Base-by-base conservation (phyloP, 2,888 invertebrate species). In the Frankliniella fusca region DNA sequence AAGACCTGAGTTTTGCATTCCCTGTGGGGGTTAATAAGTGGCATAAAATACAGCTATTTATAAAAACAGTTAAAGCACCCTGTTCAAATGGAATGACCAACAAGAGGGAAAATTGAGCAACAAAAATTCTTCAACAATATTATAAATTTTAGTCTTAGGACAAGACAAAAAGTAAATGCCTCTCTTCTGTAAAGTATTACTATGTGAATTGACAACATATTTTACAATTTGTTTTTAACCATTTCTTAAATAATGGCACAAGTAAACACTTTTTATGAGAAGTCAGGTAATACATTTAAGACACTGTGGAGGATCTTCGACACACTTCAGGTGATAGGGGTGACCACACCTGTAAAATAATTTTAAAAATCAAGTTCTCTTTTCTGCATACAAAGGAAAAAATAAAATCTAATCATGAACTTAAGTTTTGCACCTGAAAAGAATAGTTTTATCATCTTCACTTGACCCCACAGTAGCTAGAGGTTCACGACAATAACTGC, bases 261-360 rank as follows among this genome's bases (percentile, higher is more conserved):
- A 8, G 0, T 0, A 70, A 70, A 76, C 27, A 76, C 0, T 54
- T 54, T 10, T 5, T 15, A 54, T 10, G 12, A 70, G 70, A 23
- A 76, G 23, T 76, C 27, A 76, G 27, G 11, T 76, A 76, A 27
- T 27, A 76, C 85, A 85, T 50, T 84, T 83, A 28, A 84, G 82
- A 81, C 85, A 85, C 28, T 84, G 83, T n/a, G 83, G 80, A 27
- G 83, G 83, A 15, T 83, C 82, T 20, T 84, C 84, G 20, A 85
- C 83, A 82, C 86, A 86, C 81, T 85, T 85, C n/a, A 84, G 82
- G 83, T 86, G 86, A 84, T 84, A 86, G 79, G 85, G 85, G 82
- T 86, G 86, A 11, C 86, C 85, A 83, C 86, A 86, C 80, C 86
- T 85, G 84, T 23, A 83, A 83, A 15, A 83, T 20, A 81, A 81